A percentile compares a stretch with the other conserved stretches of the same genome.
These are phyloP conservation scores for Trematomus bernacchii DNA, from an alignment of 2,797 vertebrate genomes.

Conservation along the genomic window DNA sequence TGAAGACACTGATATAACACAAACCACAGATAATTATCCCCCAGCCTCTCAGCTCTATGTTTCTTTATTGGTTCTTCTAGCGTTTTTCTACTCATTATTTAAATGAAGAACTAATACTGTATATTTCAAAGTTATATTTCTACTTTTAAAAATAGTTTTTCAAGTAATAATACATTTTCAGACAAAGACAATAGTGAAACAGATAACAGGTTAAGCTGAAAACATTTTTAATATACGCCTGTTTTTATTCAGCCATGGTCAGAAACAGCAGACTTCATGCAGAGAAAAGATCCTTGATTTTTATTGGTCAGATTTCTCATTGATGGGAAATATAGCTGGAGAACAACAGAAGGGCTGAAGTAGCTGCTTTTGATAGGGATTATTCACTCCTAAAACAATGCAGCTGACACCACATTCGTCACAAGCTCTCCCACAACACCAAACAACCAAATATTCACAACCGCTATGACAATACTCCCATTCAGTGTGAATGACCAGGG, in stretches of 20 bases:
- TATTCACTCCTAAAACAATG: conserved; percentile 56
- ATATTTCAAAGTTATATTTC: too few relatives aligned
- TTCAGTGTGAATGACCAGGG: conserved; percentile 60
- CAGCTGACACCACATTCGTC: conserved; percentile 40
- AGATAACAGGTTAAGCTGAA: neutral
- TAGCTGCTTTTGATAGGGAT: conserved; percentile 28
- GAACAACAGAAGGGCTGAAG: conserved; percentile 19
- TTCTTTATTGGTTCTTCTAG: too few relatives aligned
- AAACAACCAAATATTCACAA: conserved; percentile 48
- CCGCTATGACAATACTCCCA: conserved; percentile 52
- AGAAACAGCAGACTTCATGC: conserved; percentile 13
- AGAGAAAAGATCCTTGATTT: conserved; percentile 36
- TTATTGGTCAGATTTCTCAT: neutral
- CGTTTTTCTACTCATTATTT: neutral
- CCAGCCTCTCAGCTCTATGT: neutral
- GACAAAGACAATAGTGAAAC: neutral
- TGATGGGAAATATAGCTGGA: conserved; percentile 11
- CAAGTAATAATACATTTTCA: neutral
- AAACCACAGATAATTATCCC: neutral
- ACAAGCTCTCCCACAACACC: conserved; percentile 17
- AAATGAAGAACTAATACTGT: neutral
- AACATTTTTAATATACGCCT: neutral
- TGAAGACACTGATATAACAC: neutral
- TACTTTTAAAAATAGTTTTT: neutral
- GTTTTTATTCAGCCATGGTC: conserved; percentile 10